phyloP scores from a whole-genome alignment of 2,888 invertebrate species.

The Thereva nobilitata region DNA sequence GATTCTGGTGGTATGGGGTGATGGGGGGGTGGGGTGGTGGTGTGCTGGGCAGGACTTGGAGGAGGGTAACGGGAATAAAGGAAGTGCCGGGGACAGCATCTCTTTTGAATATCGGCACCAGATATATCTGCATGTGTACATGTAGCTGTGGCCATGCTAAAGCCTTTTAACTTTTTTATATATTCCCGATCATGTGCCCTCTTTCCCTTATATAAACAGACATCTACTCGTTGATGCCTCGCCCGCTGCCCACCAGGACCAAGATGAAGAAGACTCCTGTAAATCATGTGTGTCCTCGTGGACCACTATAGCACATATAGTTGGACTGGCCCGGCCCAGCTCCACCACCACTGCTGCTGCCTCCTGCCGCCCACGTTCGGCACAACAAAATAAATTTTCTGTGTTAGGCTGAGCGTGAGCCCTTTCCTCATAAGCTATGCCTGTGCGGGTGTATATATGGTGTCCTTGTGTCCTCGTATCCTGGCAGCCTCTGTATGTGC shows the following conservation, averaged over 20 bases:
- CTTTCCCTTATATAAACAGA: conserved; percentile 25
- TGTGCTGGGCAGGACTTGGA: not conserved
- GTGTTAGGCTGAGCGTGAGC: conserved; percentile 1
- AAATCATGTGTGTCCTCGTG: conserved; percentile 37
- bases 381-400: conserved; percentile 23
- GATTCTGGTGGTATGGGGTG: too few species aligned
- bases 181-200: conserved; percentile 33
- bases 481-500: too few species aligned
- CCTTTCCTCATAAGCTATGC: conserved; percentile 25
- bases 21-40: too few species aligned
- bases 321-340: conserved; percentile 11
- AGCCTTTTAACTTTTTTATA: conserved; percentile 31
- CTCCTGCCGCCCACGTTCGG: not conserved
- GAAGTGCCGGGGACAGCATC: not conserved
- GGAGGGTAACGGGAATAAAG: not conserved
- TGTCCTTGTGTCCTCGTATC: not conserved
- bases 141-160: not conserved
- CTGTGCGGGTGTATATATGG: conserved; percentile 2
- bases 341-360: not conserved
- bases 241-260: conserved; percentile 7
- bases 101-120: conserved; percentile 22
- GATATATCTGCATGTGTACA: not conserved
- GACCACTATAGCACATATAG: conserved; percentile 13
- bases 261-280: conserved; percentile 21
- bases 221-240: conserved; percentile 1